Evolutionary conservation across 2,888 invertebrate species (phyloP).

Genomic region (Eumacrocentrus americanus): DNA sequence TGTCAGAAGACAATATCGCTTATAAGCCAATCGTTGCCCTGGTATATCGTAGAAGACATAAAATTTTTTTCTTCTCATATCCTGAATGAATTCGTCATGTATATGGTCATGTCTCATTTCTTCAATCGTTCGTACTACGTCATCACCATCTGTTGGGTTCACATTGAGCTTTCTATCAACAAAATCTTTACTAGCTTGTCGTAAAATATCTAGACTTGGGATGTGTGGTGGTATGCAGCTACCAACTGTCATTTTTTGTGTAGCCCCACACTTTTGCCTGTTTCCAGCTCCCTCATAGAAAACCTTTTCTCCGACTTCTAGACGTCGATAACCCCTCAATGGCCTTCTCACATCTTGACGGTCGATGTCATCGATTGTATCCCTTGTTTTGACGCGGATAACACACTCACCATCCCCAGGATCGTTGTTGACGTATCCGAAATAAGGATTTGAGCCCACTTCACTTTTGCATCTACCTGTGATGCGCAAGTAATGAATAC

Average conservation of each 20-base stretch:
- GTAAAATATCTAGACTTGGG: conserved; percentile 11
- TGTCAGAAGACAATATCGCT: conserved; percentile 20
- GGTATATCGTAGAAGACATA: conserved; percentile 27
- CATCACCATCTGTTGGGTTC: conserved; percentile 22
- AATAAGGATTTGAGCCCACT: conserved; percentile 7
- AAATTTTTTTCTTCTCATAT: conserved; percentile 26
- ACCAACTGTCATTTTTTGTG: conserved; percentile 18
- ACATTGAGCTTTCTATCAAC: conserved; percentile 23
- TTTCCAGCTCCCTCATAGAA: conserved; percentile 20
- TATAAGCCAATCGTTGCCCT: conserved; percentile 28
- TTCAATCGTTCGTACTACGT: conserved; percentile 27
- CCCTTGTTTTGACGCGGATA: conserved; percentile 9
- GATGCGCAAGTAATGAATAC: not conserved
- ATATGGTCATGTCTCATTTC: conserved; percentile 22
- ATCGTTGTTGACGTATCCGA: conserved; percentile 2
- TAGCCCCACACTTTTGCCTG: conserved; percentile 26
- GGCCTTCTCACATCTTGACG: conserved; percentile 28
- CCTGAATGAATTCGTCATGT: conserved; percentile 28
- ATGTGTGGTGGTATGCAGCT: conserved; percentile 29
- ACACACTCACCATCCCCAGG: not conserved
- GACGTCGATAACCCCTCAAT: conserved; percentile 26
- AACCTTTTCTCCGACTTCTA: conserved; percentile 12
- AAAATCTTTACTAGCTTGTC: conserved; percentile 30
- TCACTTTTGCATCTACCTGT: conserved; percentile 12
- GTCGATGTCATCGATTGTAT: conserved; percentile 6